phyloP scores from a whole-genome alignment of 1,140 invertebrate genomes.

The Sipha flava region DNA sequence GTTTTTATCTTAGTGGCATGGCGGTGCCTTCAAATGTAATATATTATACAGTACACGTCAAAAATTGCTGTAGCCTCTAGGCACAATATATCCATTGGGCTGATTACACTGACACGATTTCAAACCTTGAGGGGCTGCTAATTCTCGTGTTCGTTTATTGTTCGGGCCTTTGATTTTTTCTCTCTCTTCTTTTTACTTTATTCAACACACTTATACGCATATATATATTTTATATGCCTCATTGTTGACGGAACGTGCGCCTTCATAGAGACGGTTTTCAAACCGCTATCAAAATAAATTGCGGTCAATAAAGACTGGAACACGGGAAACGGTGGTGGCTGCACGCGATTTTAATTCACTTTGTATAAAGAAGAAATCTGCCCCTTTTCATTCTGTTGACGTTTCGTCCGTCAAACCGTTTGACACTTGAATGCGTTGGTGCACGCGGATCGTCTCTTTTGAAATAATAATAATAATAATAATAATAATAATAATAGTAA shows the following conservation, averaged over 20 bases:
- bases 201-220: background rate
- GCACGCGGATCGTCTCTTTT: background rate
- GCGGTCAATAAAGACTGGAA: slow-evolving; percentile 27
- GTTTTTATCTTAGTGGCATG: background rate
- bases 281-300: slow-evolving; percentile 32
- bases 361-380: slow-evolving; percentile 8
- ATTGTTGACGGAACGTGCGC: slow-evolving; percentile 30
- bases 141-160: slow-evolving; percentile 6
- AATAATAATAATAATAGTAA: background rate
- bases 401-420: slow-evolving; percentile 27
- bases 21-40: background rate
- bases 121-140: slow-evolving; percentile 23
- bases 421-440: background rate
- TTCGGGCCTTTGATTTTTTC: slow-evolving; percentile 22
- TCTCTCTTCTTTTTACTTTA: background rate
- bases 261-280: background rate
- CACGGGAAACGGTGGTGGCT: background rate
- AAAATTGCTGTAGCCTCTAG: background rate
- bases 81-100: background rate
- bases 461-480: background rate
- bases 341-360: slow-evolving; percentile 31
- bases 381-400: slow-evolving; percentile 32
- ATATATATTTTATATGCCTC: background rate
- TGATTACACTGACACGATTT: slow-evolving; percentile 30
- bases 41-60: background rate